Evolutionary conservation across 2,113 vertebrate genomes (phyloP).

Genomic region (Nibea coibor): DNA sequence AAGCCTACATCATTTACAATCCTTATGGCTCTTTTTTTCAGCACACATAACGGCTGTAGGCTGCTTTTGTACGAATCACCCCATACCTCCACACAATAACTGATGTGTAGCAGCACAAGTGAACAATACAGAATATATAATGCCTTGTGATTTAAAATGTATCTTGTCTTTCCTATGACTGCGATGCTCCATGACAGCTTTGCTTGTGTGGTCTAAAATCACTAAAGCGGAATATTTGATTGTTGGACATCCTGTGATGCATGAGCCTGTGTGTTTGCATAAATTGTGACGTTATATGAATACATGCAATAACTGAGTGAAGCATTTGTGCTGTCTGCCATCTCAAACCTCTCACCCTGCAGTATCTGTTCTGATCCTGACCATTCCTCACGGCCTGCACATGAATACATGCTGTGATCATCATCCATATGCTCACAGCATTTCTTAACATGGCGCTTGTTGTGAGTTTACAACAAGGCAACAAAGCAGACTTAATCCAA

Average conservation of each 20-base stretch:
- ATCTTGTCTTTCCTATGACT: no score
- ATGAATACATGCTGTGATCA: not conserved
- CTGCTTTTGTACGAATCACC: no score
- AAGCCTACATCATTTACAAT: no score
- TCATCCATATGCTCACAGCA: not conserved
- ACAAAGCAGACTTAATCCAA: conserved; percentile 55
- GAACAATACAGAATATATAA: no score
- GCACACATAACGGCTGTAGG: no score
- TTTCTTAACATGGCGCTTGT: conserved; percentile 10
- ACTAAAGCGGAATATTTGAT: not conserved
- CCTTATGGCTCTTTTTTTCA: no score
- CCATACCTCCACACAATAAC: no score
- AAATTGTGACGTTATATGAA: not conserved
- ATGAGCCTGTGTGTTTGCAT: not conserved
- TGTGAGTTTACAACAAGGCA: conserved; percentile 13
- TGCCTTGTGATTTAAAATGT: no score
- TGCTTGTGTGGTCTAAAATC: no score
- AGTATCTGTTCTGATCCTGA: not conserved
- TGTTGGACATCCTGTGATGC: not conserved
- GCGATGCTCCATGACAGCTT: no score
- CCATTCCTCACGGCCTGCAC: no score
- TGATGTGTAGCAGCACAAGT: no score
- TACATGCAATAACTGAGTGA: not conserved
- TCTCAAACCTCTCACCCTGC: not conserved
- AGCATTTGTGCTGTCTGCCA: not conserved